Base-by-base conservation (phyloP, 2,797 vertebrate genomes). In the Falco concolor region DNA sequence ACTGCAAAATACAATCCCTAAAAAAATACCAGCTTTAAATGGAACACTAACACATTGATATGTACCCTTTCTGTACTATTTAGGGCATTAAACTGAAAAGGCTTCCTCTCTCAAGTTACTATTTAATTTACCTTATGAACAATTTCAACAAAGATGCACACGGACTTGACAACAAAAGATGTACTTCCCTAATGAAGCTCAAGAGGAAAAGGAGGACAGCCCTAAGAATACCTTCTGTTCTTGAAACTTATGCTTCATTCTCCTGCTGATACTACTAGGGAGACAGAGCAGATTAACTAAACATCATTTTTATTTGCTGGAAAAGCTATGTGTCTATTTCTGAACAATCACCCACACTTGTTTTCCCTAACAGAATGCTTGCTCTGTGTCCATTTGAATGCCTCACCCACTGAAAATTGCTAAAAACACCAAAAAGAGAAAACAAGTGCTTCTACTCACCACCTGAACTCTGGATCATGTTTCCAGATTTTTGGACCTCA, bases 401-500 rank as follows among this genome's bases (percentile, higher is more conserved):
- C 8, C 25, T 78, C 44, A 27, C 6, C 28, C 67, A 40, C 0
- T 38, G 20, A 83, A 76, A 87, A 70, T 2, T 74, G 24, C 40
- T 57, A 49, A 78, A 89, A 65, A 38, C 8, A 61, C 21, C 15
- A 59, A 38, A 56, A 50, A 82, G 69, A 59, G 13, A 63, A 49
- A 5, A 52, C 25, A 78, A 81, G 13, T 32, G 42, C 32, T 82
- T 80, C 60, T 96, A 98, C 99, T 98, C 94, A 99, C 99, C 99
- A 96, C 98, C 98, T 93, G 98, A 97, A 42, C 98, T 98, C 23
- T 98, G 98, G 87, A 99, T 99, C 99, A 99, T 99, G 97, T 98
- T 99, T 96, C 99, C 99, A 40, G 99, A 99, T 98, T 99, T 99
- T 97, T 99, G 99, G 96, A 99, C 99, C 97, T 99, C 99, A 95